Evolutionary conservation across 2,797 vertebrate genomes (phyloP).

Genomic region (Sebastes goodei): DNA sequence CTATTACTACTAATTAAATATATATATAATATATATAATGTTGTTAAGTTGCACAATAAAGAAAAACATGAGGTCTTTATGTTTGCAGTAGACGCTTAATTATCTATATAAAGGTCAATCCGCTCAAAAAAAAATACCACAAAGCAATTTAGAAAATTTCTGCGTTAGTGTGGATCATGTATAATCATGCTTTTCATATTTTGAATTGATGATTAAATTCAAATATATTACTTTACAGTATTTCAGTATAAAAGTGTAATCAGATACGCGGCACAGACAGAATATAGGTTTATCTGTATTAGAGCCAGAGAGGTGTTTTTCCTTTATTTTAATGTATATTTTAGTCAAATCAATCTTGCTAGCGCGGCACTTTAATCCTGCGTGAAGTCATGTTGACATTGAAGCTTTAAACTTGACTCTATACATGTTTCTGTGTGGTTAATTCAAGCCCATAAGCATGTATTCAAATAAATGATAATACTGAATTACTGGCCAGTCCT

Average conservation of each 20-base stretch:
- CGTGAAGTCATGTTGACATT: not conserved
- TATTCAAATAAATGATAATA: not conserved
- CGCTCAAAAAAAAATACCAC: rapidly evolving
- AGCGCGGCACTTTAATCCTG: not conserved
- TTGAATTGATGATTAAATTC: too few species aligned
- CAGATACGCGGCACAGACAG: too few species aligned
- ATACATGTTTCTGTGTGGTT: not conserved
- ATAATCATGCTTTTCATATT: too few species aligned
- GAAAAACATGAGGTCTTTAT: not conserved
- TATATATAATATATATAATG: too few species aligned
- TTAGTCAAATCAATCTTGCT: not conserved
- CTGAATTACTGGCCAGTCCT: not conserved
- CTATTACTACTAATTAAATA: too few species aligned
- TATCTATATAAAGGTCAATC: not conserved
- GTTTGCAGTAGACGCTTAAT: not conserved
- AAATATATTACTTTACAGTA: too few species aligned
- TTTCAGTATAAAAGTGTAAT: too few species aligned
- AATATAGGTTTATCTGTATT: too few species aligned
- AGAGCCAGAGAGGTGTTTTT: not conserved
- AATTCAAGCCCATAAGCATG: not conserved
- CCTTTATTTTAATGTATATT: not conserved
- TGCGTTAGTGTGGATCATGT: too few species aligned
- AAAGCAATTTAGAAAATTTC: too few species aligned
- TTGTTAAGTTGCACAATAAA: not conserved
- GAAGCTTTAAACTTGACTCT: not conserved